Percentiles rank a stretch among this genome's conserved stretches.
Evolutionary conservation across 2,888 invertebrate species (phyloP).

Genomic region (Chrysopilus asiliformis): DNA sequence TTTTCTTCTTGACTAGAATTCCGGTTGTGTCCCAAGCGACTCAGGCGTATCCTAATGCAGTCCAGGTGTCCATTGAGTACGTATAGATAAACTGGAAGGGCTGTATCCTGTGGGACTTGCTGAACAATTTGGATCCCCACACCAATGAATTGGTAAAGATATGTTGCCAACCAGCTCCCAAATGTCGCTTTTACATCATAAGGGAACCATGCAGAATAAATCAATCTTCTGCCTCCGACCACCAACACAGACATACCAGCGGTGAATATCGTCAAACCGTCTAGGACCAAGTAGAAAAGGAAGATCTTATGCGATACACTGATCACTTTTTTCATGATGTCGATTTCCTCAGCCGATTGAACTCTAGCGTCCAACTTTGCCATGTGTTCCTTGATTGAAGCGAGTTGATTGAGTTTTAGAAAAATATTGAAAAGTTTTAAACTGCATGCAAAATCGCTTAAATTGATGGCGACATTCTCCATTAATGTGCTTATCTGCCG

Average conservation of each 20-base stretch:
- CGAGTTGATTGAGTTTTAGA: constrained; percentile 22
- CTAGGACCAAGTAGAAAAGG: constrained; percentile 22
- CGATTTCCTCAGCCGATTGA: constrained; percentile 17
- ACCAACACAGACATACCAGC: constrained; percentile 2
- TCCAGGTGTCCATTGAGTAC: constrained; percentile 5
- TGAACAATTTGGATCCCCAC: constrained; percentile 2
- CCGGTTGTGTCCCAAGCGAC: constrained; percentile 2
- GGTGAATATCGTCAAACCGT: constrained; percentile 5
- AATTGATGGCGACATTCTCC: constrained; percentile 28
- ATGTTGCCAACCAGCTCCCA: constrained; percentile 1
- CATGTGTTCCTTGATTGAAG: constrained; percentile 18
- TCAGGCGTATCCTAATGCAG: constrained; percentile 1
- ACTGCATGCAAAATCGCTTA: constrained; percentile 26
- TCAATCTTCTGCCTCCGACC: background rate
- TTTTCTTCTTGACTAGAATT: constrained; percentile 2
- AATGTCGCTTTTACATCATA: constrained; percentile 5
- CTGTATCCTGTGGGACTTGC: constrained; percentile 5
- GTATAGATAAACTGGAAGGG: constrained; percentile 4
- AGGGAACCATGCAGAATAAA: constrained; percentile 10
- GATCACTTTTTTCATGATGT: constrained; percentile 18
- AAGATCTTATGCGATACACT: constrained; percentile 19
- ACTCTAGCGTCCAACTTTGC: constrained; percentile 20
- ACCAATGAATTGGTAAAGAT: constrained; percentile 7
- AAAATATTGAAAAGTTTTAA: constrained; percentile 28
- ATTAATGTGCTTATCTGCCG: constrained; percentile 22